Evolutionary conservation across 2,113 vertebrate species (phyloP).

Genomic region (Panthera leo): DNA sequence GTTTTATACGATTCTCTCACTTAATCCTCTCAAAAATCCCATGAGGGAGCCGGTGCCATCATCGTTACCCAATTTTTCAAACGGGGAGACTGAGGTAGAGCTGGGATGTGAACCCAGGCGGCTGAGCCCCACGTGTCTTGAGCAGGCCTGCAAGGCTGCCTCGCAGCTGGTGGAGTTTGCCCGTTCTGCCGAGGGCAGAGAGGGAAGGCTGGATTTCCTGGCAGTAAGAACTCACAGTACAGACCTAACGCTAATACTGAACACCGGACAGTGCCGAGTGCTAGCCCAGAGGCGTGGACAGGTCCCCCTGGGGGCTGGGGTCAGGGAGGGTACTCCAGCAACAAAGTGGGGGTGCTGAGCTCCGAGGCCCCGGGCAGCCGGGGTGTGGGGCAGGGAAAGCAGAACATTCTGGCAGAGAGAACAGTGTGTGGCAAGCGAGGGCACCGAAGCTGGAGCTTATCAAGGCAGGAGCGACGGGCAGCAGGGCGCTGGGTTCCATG

Average conservation of each 20-base stretch:
- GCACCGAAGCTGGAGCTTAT: neutral
- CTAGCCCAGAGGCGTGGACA: neutral
- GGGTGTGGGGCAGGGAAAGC: neutral
- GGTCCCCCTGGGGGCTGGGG: neutral
- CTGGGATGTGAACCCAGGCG: neutral
- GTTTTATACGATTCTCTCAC: neutral
- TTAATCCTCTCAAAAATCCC: neutral
- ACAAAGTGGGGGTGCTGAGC: neutral
- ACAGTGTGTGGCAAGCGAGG: neutral
- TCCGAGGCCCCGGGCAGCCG: neutral
- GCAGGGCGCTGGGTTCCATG: neutral
- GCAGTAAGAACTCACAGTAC: neutral
- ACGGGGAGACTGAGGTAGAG: neutral
- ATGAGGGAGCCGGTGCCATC: neutral
- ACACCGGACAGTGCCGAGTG: neutral
- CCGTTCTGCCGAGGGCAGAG: neutral
- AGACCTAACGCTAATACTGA: neutral
- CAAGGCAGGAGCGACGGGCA: fast-evolving
- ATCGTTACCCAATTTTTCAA: neutral
- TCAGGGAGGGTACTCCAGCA: neutral
- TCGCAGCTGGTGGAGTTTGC: neutral
- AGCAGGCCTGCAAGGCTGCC: neutral
- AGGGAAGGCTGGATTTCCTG: neutral
- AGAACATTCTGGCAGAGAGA: neutral
- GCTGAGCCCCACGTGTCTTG: neutral